A percentile compares a stretch with the other conserved stretches of the same genome.
Conservation (phyloP, 2,113 vertebrate species). For the Alaudala cheleensis region DNA sequence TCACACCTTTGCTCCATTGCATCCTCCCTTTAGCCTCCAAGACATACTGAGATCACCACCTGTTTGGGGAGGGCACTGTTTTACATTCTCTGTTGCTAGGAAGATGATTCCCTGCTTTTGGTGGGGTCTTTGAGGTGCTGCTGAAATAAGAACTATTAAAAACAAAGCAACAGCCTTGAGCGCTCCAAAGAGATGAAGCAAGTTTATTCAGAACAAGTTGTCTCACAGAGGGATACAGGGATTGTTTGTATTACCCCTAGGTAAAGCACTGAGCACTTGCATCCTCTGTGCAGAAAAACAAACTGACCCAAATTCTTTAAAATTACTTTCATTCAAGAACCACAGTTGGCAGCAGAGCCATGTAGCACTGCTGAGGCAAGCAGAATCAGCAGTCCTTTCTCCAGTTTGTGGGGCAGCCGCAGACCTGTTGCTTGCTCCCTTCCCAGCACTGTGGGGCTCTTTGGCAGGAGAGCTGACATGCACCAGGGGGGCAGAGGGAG, state of each 20-base stretch:
- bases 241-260: background rate
- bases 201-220: background rate
- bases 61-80: background rate
- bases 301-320: background rate
- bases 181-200: background rate
- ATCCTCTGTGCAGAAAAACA: background rate
- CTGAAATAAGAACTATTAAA: constrained; percentile 6
- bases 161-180: background rate
- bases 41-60: background rate
- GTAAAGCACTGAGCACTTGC: background rate
- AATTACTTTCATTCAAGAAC: background rate
- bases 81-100: background rate
- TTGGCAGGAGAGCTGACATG: background rate
- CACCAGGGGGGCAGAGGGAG: fast-evolving
- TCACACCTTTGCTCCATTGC: background rate
- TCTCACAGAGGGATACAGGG: background rate
- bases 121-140: background rate
- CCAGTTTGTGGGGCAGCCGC: background rate
- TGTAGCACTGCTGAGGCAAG: background rate
- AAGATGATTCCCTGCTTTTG: background rate
- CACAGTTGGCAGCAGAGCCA: background rate
- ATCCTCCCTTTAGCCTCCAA: background rate
- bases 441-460: background rate
- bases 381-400: background rate
- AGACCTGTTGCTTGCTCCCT: background rate